phyloP scores from a whole-genome alignment of 2,113 vertebrate species.

The Salminus brasiliensis region DNA sequence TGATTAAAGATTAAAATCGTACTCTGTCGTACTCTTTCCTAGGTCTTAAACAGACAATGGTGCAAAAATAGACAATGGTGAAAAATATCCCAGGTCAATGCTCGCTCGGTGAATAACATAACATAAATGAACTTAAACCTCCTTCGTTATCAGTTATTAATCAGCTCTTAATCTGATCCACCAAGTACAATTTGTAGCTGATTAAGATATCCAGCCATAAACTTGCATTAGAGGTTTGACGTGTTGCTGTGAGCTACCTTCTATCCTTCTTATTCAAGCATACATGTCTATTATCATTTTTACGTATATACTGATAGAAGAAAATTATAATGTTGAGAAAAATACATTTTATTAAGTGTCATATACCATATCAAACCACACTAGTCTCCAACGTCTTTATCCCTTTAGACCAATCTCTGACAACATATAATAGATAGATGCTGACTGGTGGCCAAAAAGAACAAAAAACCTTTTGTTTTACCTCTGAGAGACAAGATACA shows the following conservation, averaged over 20 bases:
- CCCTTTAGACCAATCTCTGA: too few relatives aligned
- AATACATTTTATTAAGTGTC: too few relatives aligned
- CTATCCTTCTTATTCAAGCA: too few relatives aligned
- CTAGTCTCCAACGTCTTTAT: too few relatives aligned
- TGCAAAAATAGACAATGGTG: not conserved
- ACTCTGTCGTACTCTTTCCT: not conserved
- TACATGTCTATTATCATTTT: too few relatives aligned
- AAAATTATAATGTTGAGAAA: too few relatives aligned
- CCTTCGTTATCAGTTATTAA: constrained; percentile 61
- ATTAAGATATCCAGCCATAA: constrained; percentile 4
- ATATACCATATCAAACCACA: too few relatives aligned
- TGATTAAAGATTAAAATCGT: constrained; percentile 7
- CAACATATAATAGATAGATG: too few relatives aligned
- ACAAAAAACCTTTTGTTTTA: too few relatives aligned
- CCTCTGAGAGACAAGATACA: too few relatives aligned
- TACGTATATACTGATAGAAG: too few relatives aligned
- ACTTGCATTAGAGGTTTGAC: not conserved
- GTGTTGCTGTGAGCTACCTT: not conserved
- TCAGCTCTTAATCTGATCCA: constrained; percentile 57
- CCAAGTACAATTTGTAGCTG: not conserved
- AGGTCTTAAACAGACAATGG: not conserved
- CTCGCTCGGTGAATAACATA: constrained; percentile 40
- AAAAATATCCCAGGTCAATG: constrained; percentile 58
- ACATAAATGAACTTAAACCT: constrained; percentile 55
- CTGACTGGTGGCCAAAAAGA: too few relatives aligned